Percentiles rank a stretch among this genome's conserved stretches.
These are phyloP conservation scores for Rotaria macrura DNA, from an alignment of 2,888 invertebrate species.

Conservation along the genomic window DNA sequence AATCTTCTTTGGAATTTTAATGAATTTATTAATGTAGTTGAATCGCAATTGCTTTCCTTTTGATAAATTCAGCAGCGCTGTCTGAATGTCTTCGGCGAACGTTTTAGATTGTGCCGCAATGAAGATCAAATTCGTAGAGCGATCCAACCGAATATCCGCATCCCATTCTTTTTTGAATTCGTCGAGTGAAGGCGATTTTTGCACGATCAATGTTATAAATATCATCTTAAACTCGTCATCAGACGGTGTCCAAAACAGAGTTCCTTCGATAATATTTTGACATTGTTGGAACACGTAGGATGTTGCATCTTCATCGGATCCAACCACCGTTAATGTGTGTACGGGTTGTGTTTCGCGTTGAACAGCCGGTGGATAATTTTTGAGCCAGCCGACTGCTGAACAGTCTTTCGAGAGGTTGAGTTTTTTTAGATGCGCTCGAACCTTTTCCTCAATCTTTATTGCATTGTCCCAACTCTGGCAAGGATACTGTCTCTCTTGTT, in stretches of 20 bases:
- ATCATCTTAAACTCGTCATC: background rate
- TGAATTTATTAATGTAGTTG: background rate
- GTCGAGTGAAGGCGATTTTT: background rate
- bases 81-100: background rate
- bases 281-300: too few species aligned
- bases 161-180: background rate
- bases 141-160: background rate
- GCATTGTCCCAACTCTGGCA: too few species aligned
- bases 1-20: background rate
- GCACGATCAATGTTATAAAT: background rate
- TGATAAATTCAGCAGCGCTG: background rate
- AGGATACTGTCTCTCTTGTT: too few species aligned
- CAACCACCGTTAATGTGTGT: too few species aligned
- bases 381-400: too few species aligned
- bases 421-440: too few species aligned
- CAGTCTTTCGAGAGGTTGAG: too few species aligned
- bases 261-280: too few species aligned
- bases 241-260: background rate
- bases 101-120: background rate
- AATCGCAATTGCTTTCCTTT: accelerated
- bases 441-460: too few species aligned
- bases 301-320: too few species aligned
- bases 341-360: too few species aligned
- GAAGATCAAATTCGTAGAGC: background rate
- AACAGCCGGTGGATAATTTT: too few species aligned